These are phyloP conservation scores for Mythimna albipuncta DNA, from an alignment of 2,888 invertebrate species.

Conservation along the genomic window DNA sequence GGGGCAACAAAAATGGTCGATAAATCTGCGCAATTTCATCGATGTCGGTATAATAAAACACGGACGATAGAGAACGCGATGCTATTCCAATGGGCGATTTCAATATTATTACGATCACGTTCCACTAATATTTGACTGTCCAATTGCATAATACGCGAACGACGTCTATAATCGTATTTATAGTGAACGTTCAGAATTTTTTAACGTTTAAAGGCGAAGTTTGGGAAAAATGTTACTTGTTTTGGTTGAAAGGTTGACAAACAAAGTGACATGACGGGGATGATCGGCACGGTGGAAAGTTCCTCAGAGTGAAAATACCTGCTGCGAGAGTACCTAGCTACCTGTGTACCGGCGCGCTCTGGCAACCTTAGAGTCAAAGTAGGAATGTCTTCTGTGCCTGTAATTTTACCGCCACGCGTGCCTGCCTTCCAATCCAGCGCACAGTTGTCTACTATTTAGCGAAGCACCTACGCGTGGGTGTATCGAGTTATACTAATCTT, in stretches of 20 bases:
- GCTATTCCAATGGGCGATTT: slow-evolving; percentile 65
- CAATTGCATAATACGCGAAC: slow-evolving; percentile 71
- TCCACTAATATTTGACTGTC: slow-evolving; percentile 79
- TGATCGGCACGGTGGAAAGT: neutral
- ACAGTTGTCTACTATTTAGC: neutral
- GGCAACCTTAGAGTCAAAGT: slow-evolving; percentile 11
- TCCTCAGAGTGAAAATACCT: slow-evolving; percentile 21
- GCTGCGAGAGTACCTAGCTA: neutral
- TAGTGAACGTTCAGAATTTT: slow-evolving; percentile 43
- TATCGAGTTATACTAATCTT: neutral
- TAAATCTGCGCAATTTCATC: slow-evolving; percentile 61
- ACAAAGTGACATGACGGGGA: neutral
- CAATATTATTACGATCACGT: slow-evolving; percentile 78
- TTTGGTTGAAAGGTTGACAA: slow-evolving; percentile 12
- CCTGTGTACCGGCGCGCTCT: neutral
- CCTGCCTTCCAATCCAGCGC: slow-evolving; percentile 2
- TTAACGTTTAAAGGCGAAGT: slow-evolving; percentile 20
- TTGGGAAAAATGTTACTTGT: slow-evolving; percentile 23
- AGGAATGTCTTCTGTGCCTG: slow-evolving; percentile 1
- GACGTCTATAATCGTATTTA: slow-evolving; percentile 72
- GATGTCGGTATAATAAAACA: slow-evolving; percentile 61
- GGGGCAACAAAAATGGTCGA: slow-evolving; percentile 51
- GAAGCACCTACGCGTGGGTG: slow-evolving; percentile 4
- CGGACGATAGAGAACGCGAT: slow-evolving; percentile 61
- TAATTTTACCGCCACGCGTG: slow-evolving; percentile 18